Percentiles rank a stretch among this genome's conserved stretches.
Evolutionary conservation across 2,113 vertebrate species (phyloP).

Genomic region (Toxostoma redivivum): DNA sequence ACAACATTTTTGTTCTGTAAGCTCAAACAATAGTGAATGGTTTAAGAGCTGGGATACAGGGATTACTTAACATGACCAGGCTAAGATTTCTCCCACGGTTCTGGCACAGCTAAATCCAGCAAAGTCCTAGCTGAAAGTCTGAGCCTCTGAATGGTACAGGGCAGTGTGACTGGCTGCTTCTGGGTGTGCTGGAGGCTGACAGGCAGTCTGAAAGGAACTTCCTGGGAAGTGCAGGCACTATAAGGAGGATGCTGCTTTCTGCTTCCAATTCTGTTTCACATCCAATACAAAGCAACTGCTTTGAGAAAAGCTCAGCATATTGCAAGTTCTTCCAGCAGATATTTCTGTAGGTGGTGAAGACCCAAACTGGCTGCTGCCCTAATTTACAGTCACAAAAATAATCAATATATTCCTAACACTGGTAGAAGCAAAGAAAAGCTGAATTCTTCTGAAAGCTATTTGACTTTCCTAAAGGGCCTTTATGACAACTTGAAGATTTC

Average conservation of each 20-base stretch:
- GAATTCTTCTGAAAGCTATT: neutral
- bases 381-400: neutral
- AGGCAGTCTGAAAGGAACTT: neutral
- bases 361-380: neutral
- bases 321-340: neutral
- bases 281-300: neutral
- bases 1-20: neutral
- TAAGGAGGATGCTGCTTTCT: neutral
- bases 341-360: neutral
- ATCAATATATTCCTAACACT: neutral
- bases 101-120: neutral
- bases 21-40: neutral
- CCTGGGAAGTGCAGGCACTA: neutral
- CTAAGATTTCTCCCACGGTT: neutral
- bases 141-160: fast-evolving
- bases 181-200: neutral
- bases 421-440: neutral
- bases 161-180: neutral
- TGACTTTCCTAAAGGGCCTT: neutral
- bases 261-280: neutral
- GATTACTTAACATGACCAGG: neutral
- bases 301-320: neutral
- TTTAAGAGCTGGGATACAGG: neutral
- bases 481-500: neutral
- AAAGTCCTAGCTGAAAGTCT: neutral